Percentiles rank a stretch among this genome's conserved stretches.
Evolutionary conservation across 2,113 vertebrate species (phyloP).

Genomic region (Ammospiza nelsoni): DNA sequence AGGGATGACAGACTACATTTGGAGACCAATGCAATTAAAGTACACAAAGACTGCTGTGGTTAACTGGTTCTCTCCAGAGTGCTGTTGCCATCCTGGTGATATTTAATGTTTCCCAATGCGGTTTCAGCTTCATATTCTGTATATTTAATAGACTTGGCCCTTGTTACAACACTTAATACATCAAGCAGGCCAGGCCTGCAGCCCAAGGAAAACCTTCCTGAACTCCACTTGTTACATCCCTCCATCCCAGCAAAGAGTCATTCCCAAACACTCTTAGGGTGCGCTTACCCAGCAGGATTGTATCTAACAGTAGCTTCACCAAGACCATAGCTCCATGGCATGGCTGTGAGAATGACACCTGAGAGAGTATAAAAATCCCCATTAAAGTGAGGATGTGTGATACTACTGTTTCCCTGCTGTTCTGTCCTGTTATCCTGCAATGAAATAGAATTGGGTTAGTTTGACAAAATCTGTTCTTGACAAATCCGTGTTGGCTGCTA

Average conservation of each 20-base stretch:
- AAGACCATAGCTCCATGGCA: background rate
- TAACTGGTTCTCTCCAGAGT: background rate
- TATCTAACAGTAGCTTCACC: background rate
- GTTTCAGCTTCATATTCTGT: background rate
- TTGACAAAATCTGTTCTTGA: background rate
- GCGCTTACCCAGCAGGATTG: background rate
- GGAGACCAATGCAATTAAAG: background rate
- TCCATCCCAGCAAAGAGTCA: background rate
- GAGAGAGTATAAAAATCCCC: background rate
- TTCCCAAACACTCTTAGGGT: background rate
- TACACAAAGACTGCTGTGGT: background rate
- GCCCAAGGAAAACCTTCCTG: background rate
- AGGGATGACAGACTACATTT: background rate
- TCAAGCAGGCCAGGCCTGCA: background rate
- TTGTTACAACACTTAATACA: background rate
- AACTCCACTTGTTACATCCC: background rate
- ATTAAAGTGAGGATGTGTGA: background rate
- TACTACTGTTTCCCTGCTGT: background rate
- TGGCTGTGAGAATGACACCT: background rate
- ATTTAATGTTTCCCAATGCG: background rate
- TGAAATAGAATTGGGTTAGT: background rate
- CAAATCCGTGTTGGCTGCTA: background rate
- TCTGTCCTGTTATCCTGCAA: background rate
- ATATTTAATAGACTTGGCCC: background rate
- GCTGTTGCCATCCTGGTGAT: background rate